These are phyloP conservation scores for Sarcophaga peregrina DNA, from an alignment of 1,140 invertebrate genomes.

Conservation along the genomic window DNA sequence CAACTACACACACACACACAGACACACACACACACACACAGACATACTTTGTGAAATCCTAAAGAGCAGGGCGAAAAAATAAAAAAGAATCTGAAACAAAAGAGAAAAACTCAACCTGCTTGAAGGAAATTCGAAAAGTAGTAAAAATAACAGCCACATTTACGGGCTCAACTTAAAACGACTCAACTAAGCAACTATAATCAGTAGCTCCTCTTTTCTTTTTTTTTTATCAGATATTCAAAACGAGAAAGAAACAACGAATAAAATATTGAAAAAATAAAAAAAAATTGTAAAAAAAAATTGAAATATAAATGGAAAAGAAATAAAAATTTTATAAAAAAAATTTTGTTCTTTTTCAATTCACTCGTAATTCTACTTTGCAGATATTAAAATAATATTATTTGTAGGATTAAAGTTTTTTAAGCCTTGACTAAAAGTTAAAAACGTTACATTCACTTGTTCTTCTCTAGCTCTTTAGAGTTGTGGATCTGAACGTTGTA, in stretches of 20 bases:
- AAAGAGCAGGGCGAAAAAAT: too few relatives aligned
- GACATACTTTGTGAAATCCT: too few relatives aligned
- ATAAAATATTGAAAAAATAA: too few relatives aligned
- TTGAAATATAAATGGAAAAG: background rate
- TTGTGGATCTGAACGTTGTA: background rate
- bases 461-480: background rate
- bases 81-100: background rate
- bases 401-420: slow-evolving; percentile 35
- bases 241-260: background rate
- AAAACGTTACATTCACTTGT: background rate
- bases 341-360: background rate
- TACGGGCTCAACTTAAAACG: background rate
- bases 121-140: background rate
- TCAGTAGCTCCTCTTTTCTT: too few relatives aligned
- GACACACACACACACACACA: too few relatives aligned
- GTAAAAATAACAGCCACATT: background rate
- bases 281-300: too few relatives aligned
- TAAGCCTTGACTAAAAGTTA: slow-evolving; percentile 18
- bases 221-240: background rate
- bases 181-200: background rate
- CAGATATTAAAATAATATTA: slow-evolving; percentile 35
- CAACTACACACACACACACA: too few relatives aligned
- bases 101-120: background rate
- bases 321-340: too few relatives aligned
- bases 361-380: background rate